Evolutionary conservation across 2,797 vertebrate species (phyloP).

Genomic region (Spinus olivaceus): DNA sequence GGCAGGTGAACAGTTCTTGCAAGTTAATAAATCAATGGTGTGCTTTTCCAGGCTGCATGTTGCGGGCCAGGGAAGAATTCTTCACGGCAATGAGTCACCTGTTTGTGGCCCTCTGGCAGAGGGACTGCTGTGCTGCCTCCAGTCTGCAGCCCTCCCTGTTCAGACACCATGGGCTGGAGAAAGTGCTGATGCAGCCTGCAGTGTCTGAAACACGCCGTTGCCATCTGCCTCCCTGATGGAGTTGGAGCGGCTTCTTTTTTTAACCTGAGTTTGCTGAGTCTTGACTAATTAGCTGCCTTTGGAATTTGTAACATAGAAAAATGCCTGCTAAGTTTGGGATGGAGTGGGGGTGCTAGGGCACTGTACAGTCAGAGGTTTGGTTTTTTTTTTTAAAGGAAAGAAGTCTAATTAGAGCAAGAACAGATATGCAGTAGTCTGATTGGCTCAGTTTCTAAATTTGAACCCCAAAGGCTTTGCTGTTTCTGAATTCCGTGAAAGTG

Average conservation of each 20-base stretch:
- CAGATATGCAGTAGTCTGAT: not conserved
- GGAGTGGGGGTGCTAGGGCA: conserved; percentile 27
- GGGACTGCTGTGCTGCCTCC: not conserved
- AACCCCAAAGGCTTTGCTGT: not conserved
- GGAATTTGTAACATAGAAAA: conserved; percentile 24
- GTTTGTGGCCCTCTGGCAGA: conserved; percentile 17
- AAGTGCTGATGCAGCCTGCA: conserved; percentile 66
- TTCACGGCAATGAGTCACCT: not conserved
- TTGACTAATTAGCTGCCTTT: conserved; percentile 63
- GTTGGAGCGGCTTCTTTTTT: conserved; percentile 51
- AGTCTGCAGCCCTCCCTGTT: conserved; percentile 21
- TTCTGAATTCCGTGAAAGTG: not conserved
- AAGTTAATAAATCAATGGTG: not conserved
- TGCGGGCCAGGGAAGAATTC: not conserved
- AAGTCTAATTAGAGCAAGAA: not conserved
- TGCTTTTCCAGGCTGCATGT: not conserved
- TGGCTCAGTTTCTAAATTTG: not conserved
- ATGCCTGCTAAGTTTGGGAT: conserved; percentile 51
- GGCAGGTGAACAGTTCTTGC: not conserved
- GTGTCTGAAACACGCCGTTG: conserved; percentile 30
- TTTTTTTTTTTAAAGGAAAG: not conserved
- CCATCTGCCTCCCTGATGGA: conserved; percentile 65
- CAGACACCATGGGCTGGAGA: conserved; percentile 54
- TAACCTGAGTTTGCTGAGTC: conserved; percentile 64
- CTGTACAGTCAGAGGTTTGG: not conserved